Percentiles rank a stretch among this genome's conserved stretches.
phyloP scores from a whole-genome alignment of 2,797 vertebrate species.

The Synaphobranchus kaupii region DNA sequence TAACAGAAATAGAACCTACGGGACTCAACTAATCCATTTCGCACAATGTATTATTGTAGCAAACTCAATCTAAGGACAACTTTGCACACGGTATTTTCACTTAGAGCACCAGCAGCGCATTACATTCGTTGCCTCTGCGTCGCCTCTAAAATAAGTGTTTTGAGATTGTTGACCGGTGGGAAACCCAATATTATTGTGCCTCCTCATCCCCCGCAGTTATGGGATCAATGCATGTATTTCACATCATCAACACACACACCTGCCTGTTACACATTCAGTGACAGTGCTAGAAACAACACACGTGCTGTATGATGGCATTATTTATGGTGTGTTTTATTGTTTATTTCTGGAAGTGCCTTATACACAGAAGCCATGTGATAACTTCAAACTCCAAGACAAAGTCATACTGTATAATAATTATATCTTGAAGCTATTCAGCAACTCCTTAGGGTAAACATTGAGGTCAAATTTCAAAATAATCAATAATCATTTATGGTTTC shows the following conservation, averaged over 20 bases:
- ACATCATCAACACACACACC: not conserved
- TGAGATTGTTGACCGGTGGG: too few relatives aligned
- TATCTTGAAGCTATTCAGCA: not conserved
- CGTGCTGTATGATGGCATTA: not conserved
- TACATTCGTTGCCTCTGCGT: too few relatives aligned
- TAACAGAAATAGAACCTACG: not conserved
- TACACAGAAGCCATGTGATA: not conserved
- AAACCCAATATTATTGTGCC: too few relatives aligned
- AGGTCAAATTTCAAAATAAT: not conserved
- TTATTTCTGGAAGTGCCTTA: not conserved
- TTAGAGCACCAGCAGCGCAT: too few relatives aligned
- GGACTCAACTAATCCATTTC: conserved; percentile 24
- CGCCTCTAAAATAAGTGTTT: too few relatives aligned
- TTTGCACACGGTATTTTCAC: not conserved
- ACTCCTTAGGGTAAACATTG: not conserved
- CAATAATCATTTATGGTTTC: not conserved
- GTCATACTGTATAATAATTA: not conserved
- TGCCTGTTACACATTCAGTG: not conserved
- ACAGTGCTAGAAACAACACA: not conserved
- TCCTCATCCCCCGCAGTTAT: too few relatives aligned
- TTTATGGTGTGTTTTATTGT: conserved; percentile 26
- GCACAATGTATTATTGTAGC: not conserved
- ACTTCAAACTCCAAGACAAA: not conserved
- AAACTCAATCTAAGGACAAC: not conserved
- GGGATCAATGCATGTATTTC: not conserved